Conservation (phyloP, 1,140 invertebrate genomes). For the Danaus plexippus region DNA sequence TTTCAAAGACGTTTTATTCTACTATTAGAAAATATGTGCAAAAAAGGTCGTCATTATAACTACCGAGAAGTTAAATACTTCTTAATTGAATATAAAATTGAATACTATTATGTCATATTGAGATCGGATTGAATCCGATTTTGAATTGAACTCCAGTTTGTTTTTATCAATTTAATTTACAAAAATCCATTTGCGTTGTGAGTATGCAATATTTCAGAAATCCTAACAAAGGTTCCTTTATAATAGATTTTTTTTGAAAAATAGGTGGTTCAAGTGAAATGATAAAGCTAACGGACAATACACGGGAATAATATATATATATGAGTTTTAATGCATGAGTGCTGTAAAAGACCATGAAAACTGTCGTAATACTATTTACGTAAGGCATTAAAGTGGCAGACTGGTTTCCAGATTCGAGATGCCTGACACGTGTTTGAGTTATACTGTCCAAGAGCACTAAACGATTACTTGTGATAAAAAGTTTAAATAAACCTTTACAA, state of each 20-base stretch:
- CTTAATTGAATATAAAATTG: slow-evolving; percentile 8
- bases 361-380: too few species aligned
- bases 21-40: neutral
- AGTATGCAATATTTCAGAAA: slow-evolving; percentile 54
- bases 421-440: too few species aligned
- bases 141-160: slow-evolving; percentile 37
- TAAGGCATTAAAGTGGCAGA: slow-evolving; percentile 1
- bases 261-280: slow-evolving; percentile 22
- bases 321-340: too few species aligned
- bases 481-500: too few species aligned
- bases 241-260: slow-evolving; percentile 29
- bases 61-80: slow-evolving; percentile 7
- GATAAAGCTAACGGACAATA: slow-evolving; percentile 8
- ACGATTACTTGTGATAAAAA: too few species aligned
- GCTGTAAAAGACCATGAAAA: too few species aligned
- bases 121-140: neutral
- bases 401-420: too few species aligned
- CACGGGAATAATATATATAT: neutral
- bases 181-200: slow-evolving; percentile 40
- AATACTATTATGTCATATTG: slow-evolving; percentile 9
- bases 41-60: too few species aligned
- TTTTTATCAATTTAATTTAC: slow-evolving; percentile 29
- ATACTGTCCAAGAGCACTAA: too few species aligned
- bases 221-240: slow-evolving; percentile 46
- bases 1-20: neutral